Base-by-base conservation (phyloP, 2,113 vertebrate genomes). In the Garra rufa region DNA sequence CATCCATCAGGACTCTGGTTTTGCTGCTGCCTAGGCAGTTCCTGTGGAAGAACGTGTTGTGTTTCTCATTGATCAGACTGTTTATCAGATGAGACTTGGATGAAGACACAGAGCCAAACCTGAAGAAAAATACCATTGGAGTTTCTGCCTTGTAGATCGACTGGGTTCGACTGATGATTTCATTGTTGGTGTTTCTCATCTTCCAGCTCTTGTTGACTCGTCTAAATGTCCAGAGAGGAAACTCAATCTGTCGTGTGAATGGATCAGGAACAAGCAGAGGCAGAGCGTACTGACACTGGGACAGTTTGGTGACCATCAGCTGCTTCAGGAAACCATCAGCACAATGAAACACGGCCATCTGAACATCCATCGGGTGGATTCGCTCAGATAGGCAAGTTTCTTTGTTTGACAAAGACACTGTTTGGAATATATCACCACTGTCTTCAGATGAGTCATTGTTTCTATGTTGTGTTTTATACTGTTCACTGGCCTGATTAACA, bases 11-110 rank as follows among this genome's bases (percentile, higher is more conserved):
- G 34, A 34, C 34, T 34, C 34, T 34, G 34, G 34, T 34, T 34
- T 5, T 34, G 34, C 34, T 34, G 34, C 34, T 34, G 34, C 34
- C 34, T 34, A 5, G 34, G 2, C 34, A 34, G 34, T 34, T 34
- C 34, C 34, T 34, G 34, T 46, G 11, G 44, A 46, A 46, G 44
- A 96, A 96, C 0, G 90, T 87, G 76, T 91, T 81, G 63, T 94
- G 91, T 76, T 88, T 92, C 5, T 57, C 86, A 71, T 93, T 94
- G 88, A 91, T 93, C 63, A 96, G 89, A 55, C 89, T 61, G 30
- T 94, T 96, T 52, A 96, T 88, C 81, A 96, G 83, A 87, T 94
- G 90, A 75, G 95, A 96, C 88, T 96, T 96, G 67, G 94, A 97
- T 55, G 84, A 81, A 19, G 91, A 92, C n/a, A 83, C 78, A 46